Evolutionary conservation across 2,113 vertebrate species (phyloP).

Genomic region (Vulpes lagopus): DNA sequence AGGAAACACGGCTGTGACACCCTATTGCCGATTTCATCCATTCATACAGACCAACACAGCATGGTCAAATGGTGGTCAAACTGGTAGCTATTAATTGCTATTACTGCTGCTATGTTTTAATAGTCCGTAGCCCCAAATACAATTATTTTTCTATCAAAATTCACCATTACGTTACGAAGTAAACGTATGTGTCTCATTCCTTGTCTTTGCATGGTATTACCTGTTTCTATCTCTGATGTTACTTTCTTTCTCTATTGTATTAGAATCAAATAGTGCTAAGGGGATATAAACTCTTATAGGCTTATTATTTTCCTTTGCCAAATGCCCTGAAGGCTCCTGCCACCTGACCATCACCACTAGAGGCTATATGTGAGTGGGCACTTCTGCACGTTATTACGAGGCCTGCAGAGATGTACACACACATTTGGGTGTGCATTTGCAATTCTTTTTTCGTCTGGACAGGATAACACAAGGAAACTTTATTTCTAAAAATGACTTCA

Average conservation of each 20-base stretch:
- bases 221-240: neutral
- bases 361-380: neutral
- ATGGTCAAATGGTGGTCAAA: neutral
- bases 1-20: neutral
- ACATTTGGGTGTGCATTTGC: neutral
- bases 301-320: conserved; percentile 63
- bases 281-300: neutral
- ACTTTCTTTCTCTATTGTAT: conserved; percentile 42
- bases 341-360: neutral
- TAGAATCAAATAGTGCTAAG: conserved; percentile 60
- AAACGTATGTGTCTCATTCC: neutral
- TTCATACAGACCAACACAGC: neutral
- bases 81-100: neutral
- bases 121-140: neutral
- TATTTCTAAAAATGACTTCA: neutral
- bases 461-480: neutral
- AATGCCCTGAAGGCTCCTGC: conserved; percentile 52
- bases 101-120: neutral
- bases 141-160: conserved; percentile 21
- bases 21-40: neutral
- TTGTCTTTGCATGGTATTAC: neutral
- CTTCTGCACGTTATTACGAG: neutral
- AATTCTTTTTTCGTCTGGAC: neutral
- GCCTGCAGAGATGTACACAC: fast-evolving
- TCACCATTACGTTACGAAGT: neutral